phyloP scores from a whole-genome alignment of 53 echinoderm and acorn worm species.

The Apostichopus leukothele region DNA sequence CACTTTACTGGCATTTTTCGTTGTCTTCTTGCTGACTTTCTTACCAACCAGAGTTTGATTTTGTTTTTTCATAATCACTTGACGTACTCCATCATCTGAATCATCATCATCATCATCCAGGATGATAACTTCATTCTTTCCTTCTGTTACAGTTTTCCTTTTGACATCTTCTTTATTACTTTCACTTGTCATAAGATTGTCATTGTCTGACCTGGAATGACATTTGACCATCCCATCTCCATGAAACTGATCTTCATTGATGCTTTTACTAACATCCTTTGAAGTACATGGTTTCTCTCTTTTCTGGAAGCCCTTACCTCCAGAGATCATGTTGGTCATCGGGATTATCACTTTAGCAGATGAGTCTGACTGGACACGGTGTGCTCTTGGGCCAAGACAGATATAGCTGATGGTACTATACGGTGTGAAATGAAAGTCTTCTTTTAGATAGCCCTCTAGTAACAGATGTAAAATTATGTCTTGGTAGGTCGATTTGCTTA shows the following conservation, averaged over 20 bases:
- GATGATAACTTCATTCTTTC: background rate
- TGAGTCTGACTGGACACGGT: background rate
- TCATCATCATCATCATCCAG: background rate
- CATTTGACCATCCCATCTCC: constrained; percentile 14
- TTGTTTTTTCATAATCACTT: too few species aligned
- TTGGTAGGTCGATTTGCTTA: background rate
- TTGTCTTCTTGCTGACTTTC: too few species aligned
- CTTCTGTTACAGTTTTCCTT: background rate
- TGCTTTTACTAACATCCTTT: background rate
- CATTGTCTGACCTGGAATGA: background rate
- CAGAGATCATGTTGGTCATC: background rate
- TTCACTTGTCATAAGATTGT: too few species aligned
- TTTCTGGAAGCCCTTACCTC: background rate
- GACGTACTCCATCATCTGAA: background rate
- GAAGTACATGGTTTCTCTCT: background rate
- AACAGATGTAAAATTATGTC: constrained; percentile 70
- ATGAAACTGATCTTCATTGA: background rate
- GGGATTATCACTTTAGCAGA: background rate
- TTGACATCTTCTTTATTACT: background rate
- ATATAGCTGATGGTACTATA: constrained; percentile 96
- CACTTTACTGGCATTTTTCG: too few species aligned
- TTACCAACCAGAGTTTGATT: too few species aligned
- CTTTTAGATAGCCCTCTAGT: constrained; percentile 80
- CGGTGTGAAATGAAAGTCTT: constrained; percentile 97
- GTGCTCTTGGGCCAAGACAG: constrained; percentile 73